Conservation (phyloP, 2,797 vertebrate species). For the Muscicapa comitata region DNA sequence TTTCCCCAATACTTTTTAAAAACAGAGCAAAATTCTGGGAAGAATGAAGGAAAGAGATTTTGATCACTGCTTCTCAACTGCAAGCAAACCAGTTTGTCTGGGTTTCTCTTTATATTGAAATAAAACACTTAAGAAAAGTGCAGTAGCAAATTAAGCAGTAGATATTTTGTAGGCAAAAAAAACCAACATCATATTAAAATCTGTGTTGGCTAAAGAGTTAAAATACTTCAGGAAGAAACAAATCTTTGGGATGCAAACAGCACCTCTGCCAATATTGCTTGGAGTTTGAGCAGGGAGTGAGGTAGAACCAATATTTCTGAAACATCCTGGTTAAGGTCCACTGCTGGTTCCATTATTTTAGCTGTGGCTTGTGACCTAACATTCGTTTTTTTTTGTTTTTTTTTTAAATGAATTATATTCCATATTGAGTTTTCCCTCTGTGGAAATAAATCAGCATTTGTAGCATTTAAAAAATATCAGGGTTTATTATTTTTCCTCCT, state of each 20-base stretch:
- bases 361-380: background rate
- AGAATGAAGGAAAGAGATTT: background rate
- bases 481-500: background rate
- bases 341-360: rapidly evolving
- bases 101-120: background rate
- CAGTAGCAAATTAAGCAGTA: no score
- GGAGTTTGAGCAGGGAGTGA: background rate
- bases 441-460: background rate
- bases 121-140: background rate
- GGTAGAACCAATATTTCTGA: background rate
- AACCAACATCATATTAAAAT: background rate
- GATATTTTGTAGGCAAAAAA: background rate
- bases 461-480: background rate
- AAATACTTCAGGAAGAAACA: background rate
- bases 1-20: background rate
- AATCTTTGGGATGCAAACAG: background rate
- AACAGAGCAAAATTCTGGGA: background rate
- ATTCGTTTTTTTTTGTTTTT: background rate
- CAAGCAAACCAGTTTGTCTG: background rate
- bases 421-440: background rate
- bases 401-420: background rate
- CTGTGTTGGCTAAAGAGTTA: background rate
- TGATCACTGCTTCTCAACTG: background rate
- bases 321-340: background rate
- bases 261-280: background rate